Percentiles rank a stretch among this genome's conserved stretches.
Conservation (phyloP, 2,113 vertebrate species). For the Aphyosemion australe region DNA sequence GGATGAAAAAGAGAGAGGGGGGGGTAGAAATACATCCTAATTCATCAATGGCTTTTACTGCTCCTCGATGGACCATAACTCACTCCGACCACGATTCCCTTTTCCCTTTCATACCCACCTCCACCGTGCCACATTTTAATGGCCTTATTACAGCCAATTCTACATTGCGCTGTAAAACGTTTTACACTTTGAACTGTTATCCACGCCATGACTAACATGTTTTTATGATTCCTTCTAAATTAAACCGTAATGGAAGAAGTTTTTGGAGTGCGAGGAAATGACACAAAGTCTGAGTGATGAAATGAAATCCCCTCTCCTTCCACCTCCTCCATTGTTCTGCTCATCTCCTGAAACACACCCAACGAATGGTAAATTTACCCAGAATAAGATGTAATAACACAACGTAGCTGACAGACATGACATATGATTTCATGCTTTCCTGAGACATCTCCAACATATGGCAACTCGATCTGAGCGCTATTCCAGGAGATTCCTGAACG, state of each 20-base stretch:
- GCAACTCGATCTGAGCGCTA: slow-evolving; percentile 72
- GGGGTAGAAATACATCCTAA: slow-evolving; percentile 84
- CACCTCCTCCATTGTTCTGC: slow-evolving; percentile 24
- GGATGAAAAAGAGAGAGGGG: slow-evolving; percentile 73
- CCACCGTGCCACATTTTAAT: slow-evolving; percentile 71
- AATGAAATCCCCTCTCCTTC: slow-evolving; percentile 18
- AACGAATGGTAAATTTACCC: slow-evolving; percentile 27
- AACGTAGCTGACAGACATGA: slow-evolving; percentile 63
- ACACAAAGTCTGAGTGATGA: slow-evolving; percentile 29
- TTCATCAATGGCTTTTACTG: slow-evolving; percentile 87
- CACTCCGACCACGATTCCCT: slow-evolving; percentile 57
- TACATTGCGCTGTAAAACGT: slow-evolving; percentile 69
- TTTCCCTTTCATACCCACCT: slow-evolving; percentile 53
- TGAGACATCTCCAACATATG: slow-evolving; percentile 70
- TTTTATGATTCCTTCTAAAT: slow-evolving; percentile 70
- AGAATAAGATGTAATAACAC: slow-evolving; percentile 49
- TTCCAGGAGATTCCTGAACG: slow-evolving; percentile 74
- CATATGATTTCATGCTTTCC: slow-evolving; percentile 64
- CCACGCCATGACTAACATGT: slow-evolving; percentile 71
- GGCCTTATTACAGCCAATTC: slow-evolving; percentile 74
- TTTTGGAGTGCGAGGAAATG: slow-evolving; percentile 37
- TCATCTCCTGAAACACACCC: slow-evolving; percentile 30
- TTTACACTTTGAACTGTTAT: slow-evolving; percentile 73
- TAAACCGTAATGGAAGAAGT: slow-evolving; percentile 65
- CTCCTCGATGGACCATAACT: slow-evolving; percentile 78